Evolutionary conservation across 1,140 invertebrate species (phyloP), one percentile per base, ranked within the genome.

Genomic region (Anastrepha obliqua): DNA sequence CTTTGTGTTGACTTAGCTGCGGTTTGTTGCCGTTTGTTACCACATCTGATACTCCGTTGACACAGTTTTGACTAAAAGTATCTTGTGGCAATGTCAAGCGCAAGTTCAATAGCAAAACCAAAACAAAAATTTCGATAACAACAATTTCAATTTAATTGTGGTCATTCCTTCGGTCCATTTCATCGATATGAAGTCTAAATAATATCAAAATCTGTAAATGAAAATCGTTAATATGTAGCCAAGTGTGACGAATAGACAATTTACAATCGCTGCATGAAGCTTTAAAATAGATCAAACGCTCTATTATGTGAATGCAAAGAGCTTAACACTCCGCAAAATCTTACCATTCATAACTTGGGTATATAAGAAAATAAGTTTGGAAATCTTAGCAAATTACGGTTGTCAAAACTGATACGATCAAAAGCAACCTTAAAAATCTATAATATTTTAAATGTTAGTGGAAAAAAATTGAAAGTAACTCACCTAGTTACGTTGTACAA

Each of bases 71-170:
- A 13, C 74, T 20, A 51, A 74, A 55, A 81, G 74, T 81, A 81
- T 58, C 74, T 81, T 81, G 44, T 81, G 74, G 51, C 74, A 81
- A 81, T 81, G 74, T 81, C 74, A 81, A 81, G 74, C 74, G 74
- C 60, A 86, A 86, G 85, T 64, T 86, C 60, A 64, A 86, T 86
- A 62, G 39, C 13, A 7, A 60, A 62, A 86, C 42, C 42, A 47
- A 58, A 7, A 81, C 5, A 81, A 74, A 20, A 59, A 85, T 7
- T 20, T 0, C 51, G 20, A 58, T 6, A 85, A 55, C 85, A 86
- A 62, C 9, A 86, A 59, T 9, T 20, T 74, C 29, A 3, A n/a
- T 62, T 13, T 4, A 29, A 29, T 29, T 29, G 29, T 29, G 29
- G 2, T 62, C 60, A 3, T 62, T 62, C 2, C 11, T 29, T 29